phyloP scores from a whole-genome alignment of 1,140 invertebrate genomes.

The Nilaparvata lugens region DNA sequence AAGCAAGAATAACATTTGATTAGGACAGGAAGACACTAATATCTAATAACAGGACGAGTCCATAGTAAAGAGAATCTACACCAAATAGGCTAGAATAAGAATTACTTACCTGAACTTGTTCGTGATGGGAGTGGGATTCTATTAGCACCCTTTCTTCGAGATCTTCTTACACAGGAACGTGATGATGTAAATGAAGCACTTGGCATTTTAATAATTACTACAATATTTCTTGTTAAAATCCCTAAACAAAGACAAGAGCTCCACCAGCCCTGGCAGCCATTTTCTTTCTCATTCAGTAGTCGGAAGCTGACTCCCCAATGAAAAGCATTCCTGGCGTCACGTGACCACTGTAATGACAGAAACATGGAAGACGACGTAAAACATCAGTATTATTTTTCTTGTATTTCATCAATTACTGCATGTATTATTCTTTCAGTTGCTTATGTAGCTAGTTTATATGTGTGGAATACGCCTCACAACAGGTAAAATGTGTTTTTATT shows the following conservation, averaged over 20 bases:
- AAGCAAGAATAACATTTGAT: neutral
- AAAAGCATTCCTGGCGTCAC: conserved; percentile 16
- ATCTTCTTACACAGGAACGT: conserved; percentile 74
- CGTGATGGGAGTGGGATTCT: conserved; percentile 70
- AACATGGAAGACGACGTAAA: conserved; percentile 30
- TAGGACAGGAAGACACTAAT: conserved; percentile 1
- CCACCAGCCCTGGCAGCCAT: conserved; percentile 51
- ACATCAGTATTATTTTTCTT: conserved; percentile 17
- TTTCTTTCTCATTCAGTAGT: conserved; percentile 45
- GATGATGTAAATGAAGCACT: conserved; percentile 81
- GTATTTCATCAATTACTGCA: conserved; percentile 32
- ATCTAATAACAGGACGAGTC: conserved; percentile 6
- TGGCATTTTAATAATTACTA: conserved; percentile 57
- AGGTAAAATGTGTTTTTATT: conserved; percentile 42
- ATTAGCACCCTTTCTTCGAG: conserved; percentile 74
- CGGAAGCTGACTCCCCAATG: conserved; percentile 21
- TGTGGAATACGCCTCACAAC: conserved; percentile 64
- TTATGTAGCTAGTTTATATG: conserved; percentile 74
- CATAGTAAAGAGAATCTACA: conserved; percentile 6
- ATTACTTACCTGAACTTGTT: conserved; percentile 55
- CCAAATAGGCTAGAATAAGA: conserved; percentile 12
- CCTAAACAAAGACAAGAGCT: conserved; percentile 55
- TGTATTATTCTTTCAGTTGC: conserved; percentile 61
- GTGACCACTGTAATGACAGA: conserved; percentile 32
- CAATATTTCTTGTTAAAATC: conserved; percentile 19